Evolutionary conservation across 2,888 invertebrate species (phyloP), one percentile per base, ranked within the genome.

Genomic region (Prenolepis imparis): DNA sequence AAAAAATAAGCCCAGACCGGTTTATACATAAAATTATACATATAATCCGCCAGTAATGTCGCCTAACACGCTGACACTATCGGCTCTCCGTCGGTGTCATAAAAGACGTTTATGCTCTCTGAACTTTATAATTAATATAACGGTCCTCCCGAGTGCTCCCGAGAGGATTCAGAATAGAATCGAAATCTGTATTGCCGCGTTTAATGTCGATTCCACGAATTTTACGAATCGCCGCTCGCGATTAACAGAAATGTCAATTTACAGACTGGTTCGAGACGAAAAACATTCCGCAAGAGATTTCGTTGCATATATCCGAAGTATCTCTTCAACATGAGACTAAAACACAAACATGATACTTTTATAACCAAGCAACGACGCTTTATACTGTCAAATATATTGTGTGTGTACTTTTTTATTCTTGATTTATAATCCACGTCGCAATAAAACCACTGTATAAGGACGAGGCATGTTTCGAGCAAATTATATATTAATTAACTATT

Each of bases 261-360:
- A 72, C 80, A 68, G 68, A 64, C 64, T 39, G 67, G 32, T 68
- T 80, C 48, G 59, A 63, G 36, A 28, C 9, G 36, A 66, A 67
- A 77, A 82, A 66, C 48, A 44, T 36, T 52, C 1, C 48, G 36
- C 44, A 70, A 18, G 8, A 24, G 8, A 72, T 67, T 4, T 36
- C 21, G 66, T 44, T 66, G 64, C 70, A 44, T 41, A 70, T 39
- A 84, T 86, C 4, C 36, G 3, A 36, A 36, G 5, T n/a, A 48
- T 48, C 1, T 85, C n/a, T 78, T 74, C 80, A 63, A 12, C 61
- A 41, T 48, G n/a, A 39, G 59, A 18, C 81, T 48, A 18, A 64
- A 74, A 67, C 63, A 32, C 77, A 64, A 64, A 57, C 32, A 52
- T 66, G 85, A 85, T 74, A 80, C 81, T 87, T 87, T 88, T 88